phyloP scores from a whole-genome alignment of 2,888 invertebrate genomes.

The Callinectes sapidus region DNA sequence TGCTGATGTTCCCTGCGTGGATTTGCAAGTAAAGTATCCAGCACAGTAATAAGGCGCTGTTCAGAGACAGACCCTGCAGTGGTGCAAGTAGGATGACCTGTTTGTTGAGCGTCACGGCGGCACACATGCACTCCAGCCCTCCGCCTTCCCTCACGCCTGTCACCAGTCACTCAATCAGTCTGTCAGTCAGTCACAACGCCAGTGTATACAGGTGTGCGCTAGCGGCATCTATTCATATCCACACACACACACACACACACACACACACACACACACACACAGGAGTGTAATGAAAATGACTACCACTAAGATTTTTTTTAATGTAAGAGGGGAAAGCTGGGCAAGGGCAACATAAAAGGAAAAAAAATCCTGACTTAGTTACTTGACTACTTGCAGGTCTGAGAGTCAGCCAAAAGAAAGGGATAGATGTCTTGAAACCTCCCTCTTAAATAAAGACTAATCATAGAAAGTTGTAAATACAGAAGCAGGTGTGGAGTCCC shows the following conservation, averaged over 20 bases:
- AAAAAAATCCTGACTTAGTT: too few relatives aligned
- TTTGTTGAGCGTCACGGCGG: neutral
- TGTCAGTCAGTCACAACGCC: neutral
- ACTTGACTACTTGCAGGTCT: too few relatives aligned
- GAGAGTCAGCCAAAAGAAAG: too few relatives aligned
- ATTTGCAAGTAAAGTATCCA: neutral
- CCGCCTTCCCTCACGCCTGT: neutral
- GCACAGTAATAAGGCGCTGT: neutral
- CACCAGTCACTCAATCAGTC: too few relatives aligned
- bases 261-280: neutral
- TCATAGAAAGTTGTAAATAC: too few relatives aligned
- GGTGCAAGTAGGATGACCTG: neutral
- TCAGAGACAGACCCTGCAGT: neutral
- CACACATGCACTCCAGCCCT: neutral
- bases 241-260: neutral
- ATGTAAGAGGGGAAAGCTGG: too few relatives aligned
- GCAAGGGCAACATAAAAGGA: too few relatives aligned
- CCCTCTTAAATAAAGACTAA: too few relatives aligned
- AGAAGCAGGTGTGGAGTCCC: too few relatives aligned
- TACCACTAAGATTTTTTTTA: too few relatives aligned
- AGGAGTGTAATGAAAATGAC: too few relatives aligned
- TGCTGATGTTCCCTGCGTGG: neutral
- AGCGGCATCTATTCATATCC: neutral
- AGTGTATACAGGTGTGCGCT: neutral
- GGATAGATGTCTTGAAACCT: too few relatives aligned